These are phyloP conservation scores for Halotydeus destructor DNA, from an alignment of 1,140 invertebrate genomes.

Conservation along the genomic window DNA sequence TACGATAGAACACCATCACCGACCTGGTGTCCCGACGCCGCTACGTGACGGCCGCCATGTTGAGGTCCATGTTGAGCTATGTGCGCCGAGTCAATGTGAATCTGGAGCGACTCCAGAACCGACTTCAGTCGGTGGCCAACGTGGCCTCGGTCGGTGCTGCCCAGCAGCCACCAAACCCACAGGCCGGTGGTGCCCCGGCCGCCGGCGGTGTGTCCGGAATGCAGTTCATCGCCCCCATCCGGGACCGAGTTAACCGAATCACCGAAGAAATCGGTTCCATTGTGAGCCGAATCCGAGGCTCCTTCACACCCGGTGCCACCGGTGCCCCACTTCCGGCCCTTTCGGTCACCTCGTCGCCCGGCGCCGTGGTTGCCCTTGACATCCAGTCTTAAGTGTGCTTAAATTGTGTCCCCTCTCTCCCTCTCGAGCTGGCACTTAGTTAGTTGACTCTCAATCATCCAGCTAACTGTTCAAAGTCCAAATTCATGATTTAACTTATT, in stretches of 20 bases:
- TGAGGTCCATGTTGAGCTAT: slow-evolving; percentile 3
- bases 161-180: background rate
- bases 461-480: no score
- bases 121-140: background rate
- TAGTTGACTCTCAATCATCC: no score
- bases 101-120: slow-evolving; percentile 5
- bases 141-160: background rate
- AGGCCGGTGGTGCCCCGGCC: background rate
- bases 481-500: no score
- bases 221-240: background rate
- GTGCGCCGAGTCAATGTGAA: background rate
- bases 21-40: slow-evolving; percentile 1
- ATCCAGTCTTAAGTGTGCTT: no score
- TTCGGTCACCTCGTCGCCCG: no score
- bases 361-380: no score
- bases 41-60: slow-evolving; percentile 5
- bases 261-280: background rate
- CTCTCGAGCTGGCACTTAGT: no score
- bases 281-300: background rate
- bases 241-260: background rate
- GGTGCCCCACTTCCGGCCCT: no score
- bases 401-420: no score
- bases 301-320: no score
- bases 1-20: slow-evolving; percentile 2
- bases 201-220: background rate